Percentiles rank a stretch among this genome's conserved stretches.
phyloP scores from a whole-genome alignment of 2,113 vertebrate species.

The Elanoides forficatus region DNA sequence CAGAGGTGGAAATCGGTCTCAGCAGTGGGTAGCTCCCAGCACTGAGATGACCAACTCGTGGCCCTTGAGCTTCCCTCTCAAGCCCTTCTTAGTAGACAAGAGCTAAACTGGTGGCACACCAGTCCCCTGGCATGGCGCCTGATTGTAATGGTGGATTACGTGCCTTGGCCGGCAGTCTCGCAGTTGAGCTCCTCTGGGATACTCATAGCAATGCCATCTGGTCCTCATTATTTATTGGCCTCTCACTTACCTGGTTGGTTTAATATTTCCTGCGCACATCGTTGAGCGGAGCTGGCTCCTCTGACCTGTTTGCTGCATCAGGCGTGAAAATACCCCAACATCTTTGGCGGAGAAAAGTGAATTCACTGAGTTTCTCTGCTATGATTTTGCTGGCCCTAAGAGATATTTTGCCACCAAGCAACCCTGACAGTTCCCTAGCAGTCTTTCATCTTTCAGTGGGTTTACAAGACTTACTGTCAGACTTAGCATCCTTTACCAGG shows the following conservation, averaged over 20 bases:
- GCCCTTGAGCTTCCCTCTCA: background rate
- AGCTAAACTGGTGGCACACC: background rate
- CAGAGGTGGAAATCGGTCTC: background rate
- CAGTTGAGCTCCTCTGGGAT: background rate
- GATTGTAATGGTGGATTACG: background rate
- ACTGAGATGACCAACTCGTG: rapidly evolving
- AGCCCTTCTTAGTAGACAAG: background rate
- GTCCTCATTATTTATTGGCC: background rate
- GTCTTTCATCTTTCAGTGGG: background rate
- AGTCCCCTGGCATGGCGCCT: background rate
- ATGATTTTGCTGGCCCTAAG: background rate
- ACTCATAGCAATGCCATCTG: background rate
- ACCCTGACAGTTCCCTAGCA: background rate
- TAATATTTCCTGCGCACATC: background rate
- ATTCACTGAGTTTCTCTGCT: background rate
- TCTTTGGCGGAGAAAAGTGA: background rate
- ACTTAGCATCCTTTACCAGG: background rate
- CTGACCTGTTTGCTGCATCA: background rate
- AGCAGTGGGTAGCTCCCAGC: background rate
- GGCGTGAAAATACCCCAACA: background rate
- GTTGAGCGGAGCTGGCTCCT: background rate
- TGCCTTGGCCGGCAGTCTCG: background rate
- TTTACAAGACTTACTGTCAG: background rate
- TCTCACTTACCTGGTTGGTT: background rate
- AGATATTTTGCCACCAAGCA: background rate